Evolutionary conservation across 2,797 vertebrate species (phyloP).

Genomic region (Melanogrammus aeglefinus): DNA sequence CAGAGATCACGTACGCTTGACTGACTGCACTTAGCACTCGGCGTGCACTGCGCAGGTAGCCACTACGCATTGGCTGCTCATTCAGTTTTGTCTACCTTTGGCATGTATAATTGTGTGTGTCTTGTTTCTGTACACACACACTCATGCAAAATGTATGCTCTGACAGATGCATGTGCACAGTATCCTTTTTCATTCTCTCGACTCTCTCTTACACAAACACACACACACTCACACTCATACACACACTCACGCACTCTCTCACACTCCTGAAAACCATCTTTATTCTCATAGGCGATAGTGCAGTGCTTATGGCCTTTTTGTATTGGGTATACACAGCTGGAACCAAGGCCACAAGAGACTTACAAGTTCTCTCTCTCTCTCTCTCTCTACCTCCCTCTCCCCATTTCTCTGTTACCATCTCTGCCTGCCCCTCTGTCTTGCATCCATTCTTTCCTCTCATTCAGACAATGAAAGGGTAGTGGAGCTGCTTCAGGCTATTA

Average conservation of each 20-base stretch:
- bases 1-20: not conserved
- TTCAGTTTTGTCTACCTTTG: not conserved
- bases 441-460: not conserved
- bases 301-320: slow-evolving; percentile 3
- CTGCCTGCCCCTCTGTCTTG: slow-evolving; percentile 3
- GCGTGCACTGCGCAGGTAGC: not conserved
- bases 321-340: slow-evolving; percentile 15
- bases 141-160: slow-evolving; percentile 6
- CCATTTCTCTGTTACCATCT: slow-evolving; percentile 26
- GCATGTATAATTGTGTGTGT: slow-evolving; percentile 1
- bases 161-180: not conserved
- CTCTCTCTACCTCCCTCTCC: slow-evolving; percentile 10
- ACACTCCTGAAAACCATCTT: not conserved
- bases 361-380: not conserved
- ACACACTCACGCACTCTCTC: not conserved
- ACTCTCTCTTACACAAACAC: not conserved
- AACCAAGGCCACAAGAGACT: slow-evolving; percentile 15
- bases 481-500: slow-evolving; percentile 91
- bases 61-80: too few relatives aligned
- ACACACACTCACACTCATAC: not conserved
- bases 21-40: not conserved
- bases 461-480: slow-evolving; percentile 91
- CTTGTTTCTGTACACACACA: slow-evolving; percentile 8
- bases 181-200: not conserved
- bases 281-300: slow-evolving; percentile 11